Base-by-base conservation (phyloP, 1,140 invertebrate genomes). In the Meloidogyne chitwoodi region DNA sequence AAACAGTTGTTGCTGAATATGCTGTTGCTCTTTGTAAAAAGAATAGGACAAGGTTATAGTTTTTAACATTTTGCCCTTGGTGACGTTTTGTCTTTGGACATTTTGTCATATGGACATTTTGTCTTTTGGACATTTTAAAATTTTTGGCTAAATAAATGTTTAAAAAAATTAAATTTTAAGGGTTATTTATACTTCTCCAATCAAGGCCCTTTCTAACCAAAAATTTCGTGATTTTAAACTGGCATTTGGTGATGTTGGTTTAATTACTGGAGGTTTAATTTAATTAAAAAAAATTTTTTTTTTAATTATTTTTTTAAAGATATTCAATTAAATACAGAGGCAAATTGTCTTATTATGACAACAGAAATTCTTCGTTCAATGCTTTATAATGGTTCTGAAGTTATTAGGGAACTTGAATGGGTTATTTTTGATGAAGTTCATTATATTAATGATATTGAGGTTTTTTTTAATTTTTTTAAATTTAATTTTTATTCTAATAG, bases 371-470 rank as follows among this genome's bases (percentile, higher is more conserved):
- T 99, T 19, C 91, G 94, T 77, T 96, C 94, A 0, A 98, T 99
- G 95, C 88, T 99, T 1, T 98, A 97, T 86, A 93, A 94, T 85
- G 94, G 93, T 67, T 94, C 94, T 73, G 94, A 98, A 85, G 92
- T 95, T 70, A 92, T 97, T 3, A 90, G 94, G 72, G 96, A 99
- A 89, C 89, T 99, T 65, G 96, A 99, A 87, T 99, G 94, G 91
- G 96, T 99, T 3, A 95, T 99, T 83, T 99, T 99, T 88, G 97
- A 99, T 88, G 97, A 99, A 90, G 95, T 98, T 29, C 96, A 99
- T 88, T 99, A 99, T 85, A 94, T 99, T 66, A 99, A 98, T 88
- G 94, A 99, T 90, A 91, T 92, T 68, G 95, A 98, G 74, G 76
- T 79, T 65, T 44, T 31, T 44, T n/a, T 19, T 70, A 63, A n/a